These are phyloP conservation scores for Acanthurus tractus DNA, from an alignment of 2,797 vertebrate species.

Conservation along the genomic window DNA sequence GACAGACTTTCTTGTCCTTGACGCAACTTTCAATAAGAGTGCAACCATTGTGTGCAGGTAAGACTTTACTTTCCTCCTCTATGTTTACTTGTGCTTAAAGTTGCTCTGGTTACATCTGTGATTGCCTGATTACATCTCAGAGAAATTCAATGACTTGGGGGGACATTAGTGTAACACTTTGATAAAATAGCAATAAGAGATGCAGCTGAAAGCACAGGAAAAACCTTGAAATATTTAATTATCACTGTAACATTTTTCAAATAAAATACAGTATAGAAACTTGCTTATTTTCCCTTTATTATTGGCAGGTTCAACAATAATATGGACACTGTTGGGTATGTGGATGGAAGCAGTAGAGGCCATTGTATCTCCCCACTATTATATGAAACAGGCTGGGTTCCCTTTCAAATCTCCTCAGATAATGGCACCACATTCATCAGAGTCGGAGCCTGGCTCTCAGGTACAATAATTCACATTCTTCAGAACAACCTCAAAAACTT, in stretches of 20 bases:
- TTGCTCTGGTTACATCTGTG: not conserved
- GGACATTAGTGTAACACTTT: not conserved
- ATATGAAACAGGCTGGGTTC: conserved; percentile 90
- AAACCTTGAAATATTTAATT: not conserved
- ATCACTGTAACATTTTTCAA: not conserved
- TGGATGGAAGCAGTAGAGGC: conserved; percentile 76
- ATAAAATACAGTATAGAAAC: not conserved
- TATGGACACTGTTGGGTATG: conserved; percentile 84
- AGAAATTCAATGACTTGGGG: not conserved
- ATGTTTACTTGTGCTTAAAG: not conserved
- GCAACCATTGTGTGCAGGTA: conserved; percentile 89
- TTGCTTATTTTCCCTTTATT: not conserved
- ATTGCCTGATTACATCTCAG: not conserved
- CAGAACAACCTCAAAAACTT: not conserved
- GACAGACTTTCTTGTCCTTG: conserved; percentile 86
- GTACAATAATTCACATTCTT: conserved; percentile 66
- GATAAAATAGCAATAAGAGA: not conserved
- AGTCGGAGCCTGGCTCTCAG: conserved; percentile 91
- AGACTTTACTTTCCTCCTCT: not conserved
- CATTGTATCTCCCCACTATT: conserved; percentile 94
- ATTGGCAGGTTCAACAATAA: conserved; percentile 85
- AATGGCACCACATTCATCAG: conserved; percentile 82
- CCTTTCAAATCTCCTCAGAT: conserved; percentile 88
- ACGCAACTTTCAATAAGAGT: conserved; percentile 59
- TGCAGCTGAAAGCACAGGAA: not conserved